These are phyloP conservation scores for Hepsetus odoe DNA, from an alignment of 2,113 vertebrate species.

Conservation along the genomic window DNA sequence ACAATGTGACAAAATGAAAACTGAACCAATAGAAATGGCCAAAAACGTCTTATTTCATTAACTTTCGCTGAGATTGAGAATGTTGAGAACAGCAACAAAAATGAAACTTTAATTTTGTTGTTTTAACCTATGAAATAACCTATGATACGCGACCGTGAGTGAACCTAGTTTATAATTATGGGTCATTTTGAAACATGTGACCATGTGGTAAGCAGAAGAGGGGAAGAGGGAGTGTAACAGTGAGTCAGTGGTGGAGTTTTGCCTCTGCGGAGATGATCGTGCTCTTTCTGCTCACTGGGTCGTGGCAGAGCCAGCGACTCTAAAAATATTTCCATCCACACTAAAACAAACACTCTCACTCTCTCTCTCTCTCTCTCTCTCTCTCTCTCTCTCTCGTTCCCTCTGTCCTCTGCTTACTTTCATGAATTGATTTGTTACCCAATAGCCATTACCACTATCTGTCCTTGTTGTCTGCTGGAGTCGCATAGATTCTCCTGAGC, in stretches of 20 bases:
- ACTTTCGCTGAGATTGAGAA: too few relatives aligned
- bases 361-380: conserved; percentile 4
- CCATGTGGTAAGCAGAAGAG: background rate
- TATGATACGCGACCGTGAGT: too few relatives aligned
- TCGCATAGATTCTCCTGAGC: conserved; percentile 16
- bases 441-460: conserved; percentile 31
- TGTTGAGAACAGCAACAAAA: too few relatives aligned
- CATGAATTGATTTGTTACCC: conserved; percentile 44
- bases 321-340: conserved; percentile 35
- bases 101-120: too few relatives aligned
- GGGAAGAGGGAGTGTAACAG: background rate
- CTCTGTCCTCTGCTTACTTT: conserved; percentile 37
- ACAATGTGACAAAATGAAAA: too few relatives aligned
- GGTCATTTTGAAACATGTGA: background rate
- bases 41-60: too few relatives aligned
- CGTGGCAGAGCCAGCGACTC: conserved; percentile 25
- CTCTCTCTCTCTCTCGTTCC: background rate
- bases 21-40: too few relatives aligned
- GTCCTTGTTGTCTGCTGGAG: conserved; percentile 34
- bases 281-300: conserved; percentile 8
- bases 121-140: too few relatives aligned
- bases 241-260: background rate
- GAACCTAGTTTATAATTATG: background rate
- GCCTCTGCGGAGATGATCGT: conserved; percentile 1
- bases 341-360: conserved; percentile 1